Evolutionary conservation across 2,113 vertebrate species (phyloP), one percentile per base, ranked within the genome.

Genomic region (Ailurus styani): DNA sequence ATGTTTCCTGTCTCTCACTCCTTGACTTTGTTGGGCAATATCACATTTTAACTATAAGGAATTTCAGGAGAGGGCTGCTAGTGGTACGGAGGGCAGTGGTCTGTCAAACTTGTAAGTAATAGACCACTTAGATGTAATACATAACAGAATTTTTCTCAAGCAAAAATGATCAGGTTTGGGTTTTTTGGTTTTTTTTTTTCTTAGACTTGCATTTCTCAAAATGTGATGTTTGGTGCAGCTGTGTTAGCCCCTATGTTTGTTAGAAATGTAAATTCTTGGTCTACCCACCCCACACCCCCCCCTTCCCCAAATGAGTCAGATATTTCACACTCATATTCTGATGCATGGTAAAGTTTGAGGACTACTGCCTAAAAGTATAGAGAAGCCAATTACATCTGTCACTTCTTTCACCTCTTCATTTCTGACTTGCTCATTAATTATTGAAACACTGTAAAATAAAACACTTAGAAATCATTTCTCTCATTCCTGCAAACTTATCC

Each of bases 1-100:
- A 91, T 83, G 78, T 60, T 94, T 73, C 55, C 20, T 77, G 12
- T 72, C 91, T 87, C 47, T 75, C 17, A 31, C n/a, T 87, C 70
- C 45, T 55, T 66, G 11, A 81, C 29, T 57, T 72, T 66, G 31
- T 84, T 88, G 60, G 37, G 17, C n/a, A 93, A 31, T 27, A 60
- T 25, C 11, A 12, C 40, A 78, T 96, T 97, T 89, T 86, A 87
- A 95, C 23, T 7, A 95, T 66, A 87, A 95, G 27, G 21, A 95
- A 27, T 79, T 64, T 66, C 55, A 2, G n/a, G 45, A 86, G 47
- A 90, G 14, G 7, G 4, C 29, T 87, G 45, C 29, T 88, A n/a
- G 73, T 75, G 17, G 55, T 68, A 34, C 54, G 55, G 42, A 90
- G 73, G 42, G 40, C 47, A 81, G 18, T 37, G 15, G 91, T 62